A percentile compares a stretch with the other conserved stretches of the same genome.
These are phyloP conservation scores for Hydropsyche betteni DNA, from an alignment of 2,888 invertebrate species.

Conservation along the genomic window DNA sequence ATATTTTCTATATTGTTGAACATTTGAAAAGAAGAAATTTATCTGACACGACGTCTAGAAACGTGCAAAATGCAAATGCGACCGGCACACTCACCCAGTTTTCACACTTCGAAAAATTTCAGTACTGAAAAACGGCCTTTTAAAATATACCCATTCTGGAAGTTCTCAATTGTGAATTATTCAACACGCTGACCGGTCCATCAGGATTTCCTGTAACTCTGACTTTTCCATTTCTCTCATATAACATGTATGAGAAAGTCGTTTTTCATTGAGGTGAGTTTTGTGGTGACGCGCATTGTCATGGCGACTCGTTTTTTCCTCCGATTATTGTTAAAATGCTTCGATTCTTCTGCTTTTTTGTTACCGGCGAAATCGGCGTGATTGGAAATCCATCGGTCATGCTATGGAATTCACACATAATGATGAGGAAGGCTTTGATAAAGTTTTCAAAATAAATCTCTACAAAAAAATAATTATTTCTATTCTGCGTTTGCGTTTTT, in stretches of 20 bases:
- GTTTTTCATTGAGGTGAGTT: constrained; percentile 4
- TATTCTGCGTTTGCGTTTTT: too few relatives aligned
- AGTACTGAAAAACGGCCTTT: too few relatives aligned
- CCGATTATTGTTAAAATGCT: neutral
- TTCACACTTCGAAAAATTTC: neutral
- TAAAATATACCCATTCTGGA: neutral
- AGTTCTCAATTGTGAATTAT: neutral
- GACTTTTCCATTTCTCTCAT: constrained; percentile 1
- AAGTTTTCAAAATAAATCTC: too few relatives aligned
- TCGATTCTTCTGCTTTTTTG: constrained; percentile 9
- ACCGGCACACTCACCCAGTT: constrained; percentile 37
- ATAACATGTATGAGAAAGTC: constrained; percentile 13
- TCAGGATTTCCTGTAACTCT: constrained; percentile 22
- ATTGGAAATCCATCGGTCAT: too few relatives aligned
- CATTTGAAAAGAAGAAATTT: neutral
- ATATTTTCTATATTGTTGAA: neutral
- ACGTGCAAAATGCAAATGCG: constrained; percentile 35
- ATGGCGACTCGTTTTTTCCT: constrained; percentile 20
- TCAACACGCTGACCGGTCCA: neutral
- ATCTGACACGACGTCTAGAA: neutral
- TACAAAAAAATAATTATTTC: too few relatives aligned
- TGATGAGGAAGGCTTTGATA: too few relatives aligned
- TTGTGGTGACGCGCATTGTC: constrained; percentile 23
- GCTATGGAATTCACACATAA: too few relatives aligned
- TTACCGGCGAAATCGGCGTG: neutral